A percentile compares a stretch with the other conserved stretches of the same genome.
Evolutionary conservation across 2,888 invertebrate genomes (phyloP).

Genomic region (Brenthis hecate): DNA sequence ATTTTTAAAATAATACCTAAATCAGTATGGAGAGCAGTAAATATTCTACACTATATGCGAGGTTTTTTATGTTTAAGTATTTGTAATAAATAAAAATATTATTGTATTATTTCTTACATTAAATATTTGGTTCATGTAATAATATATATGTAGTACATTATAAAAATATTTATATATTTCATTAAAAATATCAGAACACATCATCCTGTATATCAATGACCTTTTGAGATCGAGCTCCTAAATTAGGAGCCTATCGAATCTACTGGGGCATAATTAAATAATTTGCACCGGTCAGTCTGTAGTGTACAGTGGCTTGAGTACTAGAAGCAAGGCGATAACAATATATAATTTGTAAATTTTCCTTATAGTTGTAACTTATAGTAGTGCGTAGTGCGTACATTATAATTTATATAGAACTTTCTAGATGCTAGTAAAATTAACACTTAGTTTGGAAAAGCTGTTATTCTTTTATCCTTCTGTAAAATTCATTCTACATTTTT

Average conservation of each 20-base stretch:
- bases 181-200: conserved; percentile 6
- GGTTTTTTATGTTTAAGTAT: no score
- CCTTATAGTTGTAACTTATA: conserved; percentile 34
- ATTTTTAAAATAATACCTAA: background rate
- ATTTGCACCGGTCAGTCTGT: conserved; percentile 42
- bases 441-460: background rate
- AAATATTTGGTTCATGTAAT: no score
- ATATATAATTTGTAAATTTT: conserved; percentile 26
- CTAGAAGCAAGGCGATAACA: conserved; percentile 27
- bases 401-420: conserved; percentile 11
- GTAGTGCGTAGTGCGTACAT: background rate
- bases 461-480: background rate
- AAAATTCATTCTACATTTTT: background rate
- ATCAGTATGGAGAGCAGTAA: no score
- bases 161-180: no score
- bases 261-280: conserved; percentile 41
- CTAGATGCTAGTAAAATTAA: conserved; percentile 32
- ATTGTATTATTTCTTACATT: no score
- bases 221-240: conserved; percentile 52
- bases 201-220: conserved; percentile 47
- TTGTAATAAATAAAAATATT: no score
- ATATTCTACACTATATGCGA: no score
- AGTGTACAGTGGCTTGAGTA: conserved; percentile 38
- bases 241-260: conserved; percentile 53
- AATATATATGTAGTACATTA: no score